Evolutionary conservation across 2,888 invertebrate genomes (phyloP), one percentile per base, ranked within the genome.

Genomic region (Lissonota sp.): DNA sequence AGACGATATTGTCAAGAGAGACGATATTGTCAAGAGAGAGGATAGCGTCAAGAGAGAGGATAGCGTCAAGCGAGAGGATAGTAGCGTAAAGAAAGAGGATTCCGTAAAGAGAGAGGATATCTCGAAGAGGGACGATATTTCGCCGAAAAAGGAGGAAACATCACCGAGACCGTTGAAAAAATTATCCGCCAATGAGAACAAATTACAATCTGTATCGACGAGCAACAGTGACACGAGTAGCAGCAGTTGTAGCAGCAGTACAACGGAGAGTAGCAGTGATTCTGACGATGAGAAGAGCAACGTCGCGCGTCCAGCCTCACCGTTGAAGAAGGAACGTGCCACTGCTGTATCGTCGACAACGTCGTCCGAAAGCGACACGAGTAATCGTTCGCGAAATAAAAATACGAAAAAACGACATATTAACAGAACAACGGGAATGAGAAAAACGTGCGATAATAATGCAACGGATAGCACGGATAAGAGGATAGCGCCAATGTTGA

Each of bases 191-290:
- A 26, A 73, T 6, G 26, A 88, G 88, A 67, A 90, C 89, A 88
- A 87, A 70, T 49, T 82, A 3, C 77, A 84, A 7, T 94, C 94
- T 5, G 94, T 94, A 0, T 93, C 93, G 64, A 93, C 94, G 10
- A 94, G 94, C 85, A 94, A 94, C 82, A 94, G 94, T 84, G 94
- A 94, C 78, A 94, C 95, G 12, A 95, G 95, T 76, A 93, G 93
- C 84, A 90, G 88, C 55, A 90, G 90, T 80, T 90, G 88, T 64
- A 91, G 90, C 60, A 94, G 93, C 84, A 93, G 93, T 86, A 93
- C 93, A 77, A 88, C 90, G 8, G 90, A 92, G 16, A 91, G 91
- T 60, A 91, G 91, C 67, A 92, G 92, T 69, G 92, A 92, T 80
- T 89, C 91, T 2, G 92, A 93, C 42, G 90, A 91, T 12, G 84